A percentile compares a stretch with the other conserved stretches of the same genome.
Conservation (phyloP, 2,113 vertebrate genomes). For the Hipposideros armiger region DNA sequence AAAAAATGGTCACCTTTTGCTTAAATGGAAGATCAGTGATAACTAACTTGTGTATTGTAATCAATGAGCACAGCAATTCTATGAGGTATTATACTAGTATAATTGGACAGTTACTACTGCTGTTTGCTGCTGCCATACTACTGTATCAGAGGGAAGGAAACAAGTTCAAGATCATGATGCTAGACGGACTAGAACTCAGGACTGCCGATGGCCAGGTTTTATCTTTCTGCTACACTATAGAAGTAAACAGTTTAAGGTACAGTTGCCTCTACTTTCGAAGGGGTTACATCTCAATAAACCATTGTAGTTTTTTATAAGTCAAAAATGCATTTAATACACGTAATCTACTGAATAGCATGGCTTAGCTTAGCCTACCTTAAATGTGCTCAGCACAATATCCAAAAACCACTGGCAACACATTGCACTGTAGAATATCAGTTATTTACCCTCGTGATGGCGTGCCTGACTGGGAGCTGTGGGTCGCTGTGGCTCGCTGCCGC, state of each 20-base stretch:
- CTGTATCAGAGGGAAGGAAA: not conserved
- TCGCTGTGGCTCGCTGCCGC: not conserved
- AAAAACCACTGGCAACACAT: not conserved
- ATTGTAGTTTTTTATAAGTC: not conserved
- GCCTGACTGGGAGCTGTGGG: not conserved
- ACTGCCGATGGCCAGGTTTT: not conserved
- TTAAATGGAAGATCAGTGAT: not conserved
- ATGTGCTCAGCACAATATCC: not conserved
- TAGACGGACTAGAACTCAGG: not conserved
- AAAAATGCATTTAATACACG: not conserved
- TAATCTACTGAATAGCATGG: not conserved
- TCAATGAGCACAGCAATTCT: not conserved
- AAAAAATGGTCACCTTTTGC: slow-evolving; percentile 34
- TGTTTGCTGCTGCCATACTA: not conserved
- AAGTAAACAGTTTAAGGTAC: not conserved
- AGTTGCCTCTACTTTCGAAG: not conserved
- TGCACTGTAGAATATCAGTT: not conserved
- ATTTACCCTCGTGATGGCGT: not conserved
- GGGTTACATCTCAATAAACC: not conserved
- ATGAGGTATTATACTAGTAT: not conserved
- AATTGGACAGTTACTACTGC: not conserved
- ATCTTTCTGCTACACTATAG: not conserved
- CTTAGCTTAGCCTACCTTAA: not conserved
- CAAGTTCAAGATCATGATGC: not conserved
- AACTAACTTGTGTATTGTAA: not conserved